Conservation (phyloP, 2,113 vertebrate genomes). For the Neodontobutis hainanensis region DNA sequence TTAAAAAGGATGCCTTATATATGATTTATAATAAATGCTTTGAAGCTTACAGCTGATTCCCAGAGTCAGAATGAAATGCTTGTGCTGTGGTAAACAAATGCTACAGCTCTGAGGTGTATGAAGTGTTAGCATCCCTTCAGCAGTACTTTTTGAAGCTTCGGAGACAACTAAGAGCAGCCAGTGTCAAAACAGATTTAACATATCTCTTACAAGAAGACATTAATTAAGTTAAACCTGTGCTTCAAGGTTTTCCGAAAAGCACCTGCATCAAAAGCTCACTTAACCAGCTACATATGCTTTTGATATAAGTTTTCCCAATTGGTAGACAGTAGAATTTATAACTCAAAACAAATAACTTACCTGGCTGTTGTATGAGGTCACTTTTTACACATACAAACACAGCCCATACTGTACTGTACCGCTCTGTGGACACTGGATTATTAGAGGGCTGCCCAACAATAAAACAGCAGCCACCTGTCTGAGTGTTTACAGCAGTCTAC, state of each 20-base stretch:
- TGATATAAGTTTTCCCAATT: background rate
- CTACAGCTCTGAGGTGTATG: conserved; percentile 24
- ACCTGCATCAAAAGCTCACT: too few species aligned
- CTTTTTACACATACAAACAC: too few species aligned
- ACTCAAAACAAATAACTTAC: too few species aligned
- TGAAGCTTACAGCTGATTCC: conserved; percentile 51
- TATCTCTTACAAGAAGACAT: background rate
- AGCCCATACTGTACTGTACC: too few species aligned
- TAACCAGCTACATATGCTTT: background rate
- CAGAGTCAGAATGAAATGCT: conserved; percentile 36
- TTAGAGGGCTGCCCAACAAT: background rate
- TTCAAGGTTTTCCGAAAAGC: background rate
- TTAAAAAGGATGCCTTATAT: too few species aligned
- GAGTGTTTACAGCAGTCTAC: background rate
- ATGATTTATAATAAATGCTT: too few species aligned
- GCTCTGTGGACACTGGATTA: background rate
- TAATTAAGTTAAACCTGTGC: background rate
- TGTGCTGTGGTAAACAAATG: conserved; percentile 49
- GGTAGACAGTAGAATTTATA: background rate
- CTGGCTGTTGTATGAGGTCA: too few species aligned
- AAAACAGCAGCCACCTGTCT: background rate
- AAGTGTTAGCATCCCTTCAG: conserved; percentile 32
- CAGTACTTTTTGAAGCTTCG: conserved; percentile 13
- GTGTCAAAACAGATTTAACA: conserved; percentile 31
- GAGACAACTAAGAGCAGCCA: conserved; percentile 15